These are phyloP conservation scores for Brachionus plicatilis DNA, from an alignment of 1,140 invertebrate genomes.

Conservation along the genomic window DNA sequence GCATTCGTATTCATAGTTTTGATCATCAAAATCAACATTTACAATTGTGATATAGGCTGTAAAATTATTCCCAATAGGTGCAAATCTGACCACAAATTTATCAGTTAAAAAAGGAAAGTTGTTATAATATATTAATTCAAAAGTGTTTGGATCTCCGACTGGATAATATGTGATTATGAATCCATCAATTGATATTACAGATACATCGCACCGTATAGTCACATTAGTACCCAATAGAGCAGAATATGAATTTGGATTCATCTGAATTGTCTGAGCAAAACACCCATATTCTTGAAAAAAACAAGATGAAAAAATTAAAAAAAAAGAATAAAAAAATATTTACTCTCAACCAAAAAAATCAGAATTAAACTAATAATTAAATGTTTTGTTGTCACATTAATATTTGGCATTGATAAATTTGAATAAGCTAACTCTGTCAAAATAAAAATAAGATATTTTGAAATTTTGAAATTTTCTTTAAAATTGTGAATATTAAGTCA, in stretches of 20 bases:
- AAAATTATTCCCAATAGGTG: neutral
- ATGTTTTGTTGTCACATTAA: neutral
- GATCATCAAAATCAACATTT: neutral
- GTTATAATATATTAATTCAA: neutral
- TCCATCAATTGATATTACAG: neutral
- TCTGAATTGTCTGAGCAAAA: neutral
- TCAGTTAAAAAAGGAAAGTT: neutral
- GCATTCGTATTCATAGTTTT: neutral
- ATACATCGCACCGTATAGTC: neutral
- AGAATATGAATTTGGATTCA: neutral
- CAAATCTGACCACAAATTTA: neutral
- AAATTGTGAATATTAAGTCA: constrained; percentile 6
- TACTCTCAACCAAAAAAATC: neutral
- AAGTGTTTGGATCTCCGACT: neutral
- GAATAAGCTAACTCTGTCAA: neutral
- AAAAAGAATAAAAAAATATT: neutral
- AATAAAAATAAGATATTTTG: neutral
- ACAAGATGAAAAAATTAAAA: neutral
- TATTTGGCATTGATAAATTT: neutral
- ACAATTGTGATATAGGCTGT: constrained; percentile 5
- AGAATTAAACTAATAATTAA: neutral
- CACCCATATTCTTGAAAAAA: neutral
- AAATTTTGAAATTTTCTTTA: neutral
- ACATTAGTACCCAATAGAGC: neutral
- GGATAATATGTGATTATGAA: neutral